Base-by-base conservation (phyloP, 2,113 vertebrate genomes). In the Pionites leucogaster region DNA sequence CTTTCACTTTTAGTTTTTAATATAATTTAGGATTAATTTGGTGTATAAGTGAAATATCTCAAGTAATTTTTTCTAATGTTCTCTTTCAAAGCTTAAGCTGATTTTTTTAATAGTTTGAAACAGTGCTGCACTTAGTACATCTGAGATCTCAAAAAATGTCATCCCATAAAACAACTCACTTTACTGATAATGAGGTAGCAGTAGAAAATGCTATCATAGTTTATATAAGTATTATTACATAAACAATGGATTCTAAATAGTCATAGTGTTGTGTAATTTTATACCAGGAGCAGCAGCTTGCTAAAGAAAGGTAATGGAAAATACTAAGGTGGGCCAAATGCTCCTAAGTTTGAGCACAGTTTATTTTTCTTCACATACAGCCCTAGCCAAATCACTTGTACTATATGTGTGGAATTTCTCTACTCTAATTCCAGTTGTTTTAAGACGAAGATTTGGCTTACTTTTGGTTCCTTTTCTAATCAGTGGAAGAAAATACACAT, bases 401-500 rank as follows among this genome's bases (percentile, higher is more conserved):
- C 5, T 55, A 0, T 3, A 44, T 3, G 1, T 25, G 4, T 39
- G 33, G 57, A 68, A 89, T 67, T 71, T 46, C 5, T 63, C 16
- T 67, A 14, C 52, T 81, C 17, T 41, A 7, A 41, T 20, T 75
- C 22, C 41, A 37, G 11, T 5, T 37, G 13, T 1, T 80, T 64
- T 60, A n/a, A 92, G 11, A 3, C 4, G 17, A 44, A 89, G 17
- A 55, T 93, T 46, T 23, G 15, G 13, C 1, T 94, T 92, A 37
- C 8, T 78, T 7, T 70, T 20, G 3, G 7, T 84, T 60, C 1
- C 5, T 79, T 74, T 74, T 81, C 50, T 53, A 82, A 64, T 59
- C 13, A 39, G 4, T 27, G 17, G 5, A 65, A 75, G 28, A 84
- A 90, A 78, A 59, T 12, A 28, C 0, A 0, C 9, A 14, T 57